Evolutionary conservation across 2,113 vertebrate species (phyloP).

Genomic region (Nesospiza acunhae): DNA sequence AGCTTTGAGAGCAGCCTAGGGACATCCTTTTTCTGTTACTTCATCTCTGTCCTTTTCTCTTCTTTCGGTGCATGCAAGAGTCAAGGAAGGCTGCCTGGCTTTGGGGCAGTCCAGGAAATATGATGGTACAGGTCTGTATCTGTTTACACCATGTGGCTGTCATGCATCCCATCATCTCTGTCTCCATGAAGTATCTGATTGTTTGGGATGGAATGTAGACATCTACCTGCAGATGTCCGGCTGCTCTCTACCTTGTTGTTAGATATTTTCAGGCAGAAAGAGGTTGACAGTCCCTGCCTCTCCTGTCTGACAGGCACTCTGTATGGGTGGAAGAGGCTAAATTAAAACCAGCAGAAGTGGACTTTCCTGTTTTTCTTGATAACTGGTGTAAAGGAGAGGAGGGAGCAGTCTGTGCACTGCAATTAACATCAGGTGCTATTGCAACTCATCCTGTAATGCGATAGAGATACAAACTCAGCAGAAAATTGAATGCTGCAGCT

Average conservation of each 20-base stretch:
- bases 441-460: constrained; percentile 39
- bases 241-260: not conserved
- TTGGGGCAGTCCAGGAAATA: not conserved
- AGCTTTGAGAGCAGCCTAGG: not conserved
- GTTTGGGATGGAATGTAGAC: not conserved
- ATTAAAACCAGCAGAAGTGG: constrained; percentile 42
- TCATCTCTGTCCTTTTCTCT: not conserved
- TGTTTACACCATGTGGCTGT: not conserved
- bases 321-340: constrained; percentile 23
- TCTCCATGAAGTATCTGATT: not conserved
- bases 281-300: not conserved
- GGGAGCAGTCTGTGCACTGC: constrained; percentile 47
- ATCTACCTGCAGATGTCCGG: not conserved
- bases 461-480: constrained; percentile 62
- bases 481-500: constrained; percentile 25
- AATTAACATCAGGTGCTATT: constrained; percentile 48
- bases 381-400: constrained; percentile 39
- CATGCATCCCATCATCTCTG: not conserved
- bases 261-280: not conserved
- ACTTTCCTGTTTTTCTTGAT: constrained; percentile 67
- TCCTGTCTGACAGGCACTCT: constrained; percentile 10
- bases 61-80: not conserved
- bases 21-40: not conserved
- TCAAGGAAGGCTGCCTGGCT: not conserved
- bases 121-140: not conserved